Evolutionary conservation across 2,113 vertebrate genomes (phyloP).

Genomic region (Malurus melanocephalus): DNA sequence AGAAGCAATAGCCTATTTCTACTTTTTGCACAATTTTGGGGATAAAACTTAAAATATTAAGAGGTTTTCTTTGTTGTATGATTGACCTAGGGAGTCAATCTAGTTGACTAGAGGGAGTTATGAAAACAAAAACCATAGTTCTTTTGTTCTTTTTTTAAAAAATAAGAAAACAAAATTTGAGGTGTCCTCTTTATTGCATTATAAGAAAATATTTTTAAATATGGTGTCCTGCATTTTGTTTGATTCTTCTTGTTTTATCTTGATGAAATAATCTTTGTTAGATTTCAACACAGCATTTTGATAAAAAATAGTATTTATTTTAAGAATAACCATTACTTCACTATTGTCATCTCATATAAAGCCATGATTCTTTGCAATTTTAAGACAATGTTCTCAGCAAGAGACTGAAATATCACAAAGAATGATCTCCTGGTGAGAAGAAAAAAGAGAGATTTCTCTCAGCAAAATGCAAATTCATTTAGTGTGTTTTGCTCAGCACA

Average conservation of each 20-base stretch:
- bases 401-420: slow-evolving; percentile 42
- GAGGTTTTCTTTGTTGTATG: background rate
- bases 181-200: background rate
- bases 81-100: background rate
- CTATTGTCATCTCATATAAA: slow-evolving; percentile 13
- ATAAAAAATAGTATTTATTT: slow-evolving; percentile 23
- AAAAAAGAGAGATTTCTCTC: slow-evolving; percentile 25
- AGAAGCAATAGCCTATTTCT: background rate
- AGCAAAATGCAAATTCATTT: slow-evolving; percentile 32
- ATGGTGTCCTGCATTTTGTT: background rate
- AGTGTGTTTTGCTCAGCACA: slow-evolving; percentile 20
- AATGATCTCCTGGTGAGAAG: slow-evolving; percentile 33
- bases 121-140: background rate
- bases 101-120: background rate
- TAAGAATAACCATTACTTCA: background rate
- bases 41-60: background rate
- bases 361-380: slow-evolving; percentile 7
- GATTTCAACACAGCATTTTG: slow-evolving; percentile 11
- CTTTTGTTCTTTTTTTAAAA: background rate
- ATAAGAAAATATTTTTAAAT: background rate
- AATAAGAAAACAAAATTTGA: background rate
- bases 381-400: slow-evolving; percentile 37
- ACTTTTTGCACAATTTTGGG: background rate
- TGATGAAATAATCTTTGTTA: background rate
- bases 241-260: background rate